Percentiles rank a stretch among this genome's conserved stretches.
Conservation (phyloP, 2,113 vertebrate species). For the Scopus umbretta region DNA sequence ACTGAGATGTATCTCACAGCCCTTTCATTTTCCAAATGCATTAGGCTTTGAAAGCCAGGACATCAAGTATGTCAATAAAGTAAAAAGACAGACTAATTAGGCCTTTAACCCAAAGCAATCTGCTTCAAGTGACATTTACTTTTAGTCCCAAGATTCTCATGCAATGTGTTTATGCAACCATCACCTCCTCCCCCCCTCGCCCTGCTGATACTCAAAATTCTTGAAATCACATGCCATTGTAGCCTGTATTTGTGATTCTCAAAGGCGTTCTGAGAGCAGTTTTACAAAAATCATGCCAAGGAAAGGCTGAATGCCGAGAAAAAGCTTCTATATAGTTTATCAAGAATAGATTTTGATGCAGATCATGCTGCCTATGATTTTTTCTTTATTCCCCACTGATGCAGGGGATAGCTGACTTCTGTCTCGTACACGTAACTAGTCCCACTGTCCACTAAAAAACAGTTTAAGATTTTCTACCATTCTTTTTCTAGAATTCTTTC, state of each 20-base stretch:
- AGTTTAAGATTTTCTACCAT: neutral
- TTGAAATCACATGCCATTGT: neutral
- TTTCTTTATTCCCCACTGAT: neutral
- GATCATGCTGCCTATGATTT: neutral
- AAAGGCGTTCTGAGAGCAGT: neutral
- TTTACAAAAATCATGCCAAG: neutral
- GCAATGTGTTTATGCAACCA: neutral
- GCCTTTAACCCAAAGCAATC: neutral
- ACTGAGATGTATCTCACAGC: neutral
- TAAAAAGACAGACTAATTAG: neutral
- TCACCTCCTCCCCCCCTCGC: neutral
- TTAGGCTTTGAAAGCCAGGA: neutral
- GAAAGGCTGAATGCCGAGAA: neutral
- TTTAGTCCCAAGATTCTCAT: neutral
- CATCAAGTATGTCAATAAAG: neutral
- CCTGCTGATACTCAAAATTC: neutral
- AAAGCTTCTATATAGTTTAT: neutral
- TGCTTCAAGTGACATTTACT: neutral
- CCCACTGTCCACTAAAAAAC: neutral
- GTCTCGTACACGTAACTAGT: fast-evolving
- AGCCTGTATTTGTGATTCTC: neutral
- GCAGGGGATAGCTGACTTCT: neutral
- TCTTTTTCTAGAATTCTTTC: neutral
- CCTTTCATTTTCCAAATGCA: neutral
- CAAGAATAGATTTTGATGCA: neutral